Evolutionary conservation across 2,888 invertebrate species (phyloP).

Genomic region (Galerucella calmariensis): DNA sequence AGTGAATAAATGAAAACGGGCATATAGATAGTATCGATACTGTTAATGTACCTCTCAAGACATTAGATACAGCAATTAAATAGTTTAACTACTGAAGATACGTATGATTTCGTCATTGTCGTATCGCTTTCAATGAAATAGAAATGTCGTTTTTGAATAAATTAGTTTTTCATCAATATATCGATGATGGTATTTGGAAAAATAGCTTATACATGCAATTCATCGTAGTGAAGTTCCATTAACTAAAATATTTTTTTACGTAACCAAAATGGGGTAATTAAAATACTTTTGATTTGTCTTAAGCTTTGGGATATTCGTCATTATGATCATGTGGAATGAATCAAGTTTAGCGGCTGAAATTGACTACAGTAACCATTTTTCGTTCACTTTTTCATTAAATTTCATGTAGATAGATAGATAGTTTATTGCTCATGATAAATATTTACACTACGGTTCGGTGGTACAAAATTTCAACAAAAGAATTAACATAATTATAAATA

Average conservation of each 20-base stretch:
- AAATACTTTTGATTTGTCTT: background rate
- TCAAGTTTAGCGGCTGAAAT: no score
- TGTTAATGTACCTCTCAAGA: background rate
- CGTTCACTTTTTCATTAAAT: no score
- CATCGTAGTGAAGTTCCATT: background rate
- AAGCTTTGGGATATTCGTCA: background rate
- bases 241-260: background rate
- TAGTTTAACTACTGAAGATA: slow-evolving; percentile 7
- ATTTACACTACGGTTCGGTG: no score
- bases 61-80: slow-evolving; percentile 11
- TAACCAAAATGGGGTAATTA: background rate
- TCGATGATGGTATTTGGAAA: background rate
- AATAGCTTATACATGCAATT: background rate
- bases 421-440: no score
- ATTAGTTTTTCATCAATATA: slow-evolving; percentile 2
- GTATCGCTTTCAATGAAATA: slow-evolving; percentile 5
- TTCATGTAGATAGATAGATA: no score
- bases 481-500: no score
- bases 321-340: no score
- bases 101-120: slow-evolving; percentile 9
- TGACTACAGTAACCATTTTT: no score
- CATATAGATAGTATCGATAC: slow-evolving; percentile 4
- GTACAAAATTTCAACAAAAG: no score
- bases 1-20: slow-evolving; percentile 5
- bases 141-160: slow-evolving; percentile 4